Percentiles rank a stretch among this genome's conserved stretches.
phyloP scores from a whole-genome alignment of 2,113 vertebrate species.

The Bufo gargarizans region DNA sequence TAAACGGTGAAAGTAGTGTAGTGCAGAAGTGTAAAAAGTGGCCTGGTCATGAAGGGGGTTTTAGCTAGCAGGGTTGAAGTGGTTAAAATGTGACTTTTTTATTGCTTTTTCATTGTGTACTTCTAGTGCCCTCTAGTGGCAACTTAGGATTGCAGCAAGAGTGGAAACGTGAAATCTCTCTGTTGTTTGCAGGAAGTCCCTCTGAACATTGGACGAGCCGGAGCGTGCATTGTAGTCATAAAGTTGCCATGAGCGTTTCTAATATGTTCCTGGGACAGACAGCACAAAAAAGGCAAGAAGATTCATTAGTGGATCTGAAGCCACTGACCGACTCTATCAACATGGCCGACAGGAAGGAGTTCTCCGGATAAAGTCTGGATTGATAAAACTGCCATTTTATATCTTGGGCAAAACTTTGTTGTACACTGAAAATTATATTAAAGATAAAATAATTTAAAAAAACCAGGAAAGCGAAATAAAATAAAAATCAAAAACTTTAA shows the following conservation, averaged over 20 bases:
- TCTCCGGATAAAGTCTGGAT: slow-evolving; percentile 50
- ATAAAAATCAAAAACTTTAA: background rate
- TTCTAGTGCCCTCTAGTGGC: slow-evolving; percentile 24
- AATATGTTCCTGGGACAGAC: slow-evolving; percentile 35
- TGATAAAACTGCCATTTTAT: slow-evolving; percentile 18
- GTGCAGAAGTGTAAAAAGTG: too few species aligned
- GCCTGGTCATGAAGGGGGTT: too few species aligned
- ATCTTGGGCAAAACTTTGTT: background rate
- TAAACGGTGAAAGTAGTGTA: too few species aligned
- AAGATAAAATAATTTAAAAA: too few species aligned
- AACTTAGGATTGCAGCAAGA: background rate
- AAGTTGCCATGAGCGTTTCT: slow-evolving; percentile 81
- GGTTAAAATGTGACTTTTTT: too few species aligned
- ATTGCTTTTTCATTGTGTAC: background rate
- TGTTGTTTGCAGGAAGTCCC: slow-evolving; percentile 81
- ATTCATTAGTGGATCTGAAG: slow-evolving; percentile 18
- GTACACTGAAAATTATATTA: background rate
- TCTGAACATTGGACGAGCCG: slow-evolving; percentile 94
- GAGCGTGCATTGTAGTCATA: slow-evolving; percentile 89
- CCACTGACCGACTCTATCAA: background rate
- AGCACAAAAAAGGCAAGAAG: background rate
- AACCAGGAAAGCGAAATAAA: background rate
- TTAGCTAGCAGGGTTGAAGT: too few species aligned
- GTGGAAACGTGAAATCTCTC: background rate
- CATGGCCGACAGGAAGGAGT: background rate